Evolutionary conservation across 2,113 vertebrate species (phyloP).

Genomic region (Poecile atricapillus): DNA sequence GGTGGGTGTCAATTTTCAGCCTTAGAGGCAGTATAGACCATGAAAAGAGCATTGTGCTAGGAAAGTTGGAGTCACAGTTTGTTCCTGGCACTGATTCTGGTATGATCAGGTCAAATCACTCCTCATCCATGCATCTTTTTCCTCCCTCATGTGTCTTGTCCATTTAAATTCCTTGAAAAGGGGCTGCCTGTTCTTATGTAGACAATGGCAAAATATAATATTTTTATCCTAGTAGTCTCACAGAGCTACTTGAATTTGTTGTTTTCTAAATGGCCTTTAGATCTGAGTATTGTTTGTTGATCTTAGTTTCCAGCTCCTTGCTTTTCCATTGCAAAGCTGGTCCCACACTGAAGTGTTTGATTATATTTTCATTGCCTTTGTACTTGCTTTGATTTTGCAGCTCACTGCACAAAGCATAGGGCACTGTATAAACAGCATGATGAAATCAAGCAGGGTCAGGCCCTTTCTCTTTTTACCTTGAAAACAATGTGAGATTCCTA

Average conservation of each 20-base stretch:
- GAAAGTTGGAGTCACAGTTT: not conserved
- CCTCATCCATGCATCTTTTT: not conserved
- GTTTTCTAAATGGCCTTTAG: not conserved
- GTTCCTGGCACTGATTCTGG: not conserved
- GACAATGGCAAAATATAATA: not conserved
- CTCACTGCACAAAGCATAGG: not conserved
- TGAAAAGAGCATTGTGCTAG: not conserved
- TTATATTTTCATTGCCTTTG: conserved; percentile 37
- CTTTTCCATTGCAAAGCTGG: conserved; percentile 2
- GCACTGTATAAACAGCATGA: not conserved
- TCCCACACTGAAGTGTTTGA: not conserved
- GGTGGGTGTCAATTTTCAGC: not conserved
- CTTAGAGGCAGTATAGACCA: not conserved
- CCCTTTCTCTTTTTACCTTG: not conserved
- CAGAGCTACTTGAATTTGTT: not conserved
- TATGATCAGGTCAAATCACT: not conserved
- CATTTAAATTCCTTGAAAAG: not conserved
- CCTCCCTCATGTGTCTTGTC: not conserved
- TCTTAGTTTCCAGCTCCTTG: not conserved
- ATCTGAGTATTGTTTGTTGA: not conserved
- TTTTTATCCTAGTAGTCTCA: not conserved
- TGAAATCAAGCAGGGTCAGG: conserved; percentile 3
- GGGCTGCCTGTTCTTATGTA: not conserved
- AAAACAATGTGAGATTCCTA: not conserved
- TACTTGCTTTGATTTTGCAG: conserved; percentile 53